These are phyloP conservation scores for Notothenia rossii DNA, from an alignment of 2,113 vertebrate species.

Conservation along the genomic window DNA sequence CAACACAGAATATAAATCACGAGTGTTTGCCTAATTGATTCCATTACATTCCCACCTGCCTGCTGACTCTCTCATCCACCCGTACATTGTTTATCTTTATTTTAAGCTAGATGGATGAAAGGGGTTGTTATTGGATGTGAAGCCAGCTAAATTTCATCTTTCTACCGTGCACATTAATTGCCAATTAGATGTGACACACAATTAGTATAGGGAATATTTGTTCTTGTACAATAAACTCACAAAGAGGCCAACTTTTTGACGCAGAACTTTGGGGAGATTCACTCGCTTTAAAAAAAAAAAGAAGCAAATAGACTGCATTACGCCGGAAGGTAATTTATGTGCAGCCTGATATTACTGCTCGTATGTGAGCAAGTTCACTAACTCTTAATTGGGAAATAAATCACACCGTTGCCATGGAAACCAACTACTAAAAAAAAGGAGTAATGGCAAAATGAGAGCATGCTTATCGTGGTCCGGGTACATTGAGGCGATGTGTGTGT, in stretches of 20 bases:
- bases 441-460: constrained; percentile 60
- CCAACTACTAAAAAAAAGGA: constrained; percentile 41
- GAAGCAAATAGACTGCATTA: constrained; percentile 42
- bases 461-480: constrained; percentile 43
- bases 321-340: constrained; percentile 69
- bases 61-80: constrained; percentile 67
- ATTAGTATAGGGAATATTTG: constrained; percentile 56
- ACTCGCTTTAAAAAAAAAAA: too few relatives aligned
- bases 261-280: constrained; percentile 27
- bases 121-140: constrained; percentile 59
- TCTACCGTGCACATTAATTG: constrained; percentile 64
- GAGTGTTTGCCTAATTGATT: constrained; percentile 78
- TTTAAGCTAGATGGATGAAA: constrained; percentile 64
- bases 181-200: constrained; percentile 50
- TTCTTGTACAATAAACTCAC: constrained; percentile 35
- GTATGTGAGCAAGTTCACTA: constrained; percentile 63
- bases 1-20: constrained; percentile 75
- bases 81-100: constrained; percentile 75
- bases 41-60: constrained; percentile 74
- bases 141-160: constrained; percentile 50
- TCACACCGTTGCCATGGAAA: constrained; percentile 70
- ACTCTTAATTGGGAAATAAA: constrained; percentile 79
- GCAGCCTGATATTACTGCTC: constrained; percentile 56
- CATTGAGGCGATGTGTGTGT: constrained; percentile 4
- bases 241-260: constrained; percentile 25